These are phyloP conservation scores for Venustoraphidia nigricollis DNA, from an alignment of 2,888 invertebrate species.

Conservation along the genomic window DNA sequence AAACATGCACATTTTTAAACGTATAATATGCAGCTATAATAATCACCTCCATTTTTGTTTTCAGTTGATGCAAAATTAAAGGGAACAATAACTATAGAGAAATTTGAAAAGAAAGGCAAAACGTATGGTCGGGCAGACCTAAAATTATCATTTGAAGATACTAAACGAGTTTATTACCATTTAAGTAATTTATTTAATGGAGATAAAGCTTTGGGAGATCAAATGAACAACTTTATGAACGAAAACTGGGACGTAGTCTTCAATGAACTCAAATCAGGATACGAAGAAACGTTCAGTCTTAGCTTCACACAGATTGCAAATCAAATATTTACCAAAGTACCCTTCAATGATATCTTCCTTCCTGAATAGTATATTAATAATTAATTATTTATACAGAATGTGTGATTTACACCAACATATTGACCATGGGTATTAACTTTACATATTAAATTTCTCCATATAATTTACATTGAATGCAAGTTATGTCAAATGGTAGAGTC, in stretches of 20 bases:
- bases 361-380: slow-evolving; percentile 16
- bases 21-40: no score
- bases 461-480: no score
- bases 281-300: slow-evolving; percentile 43
- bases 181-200: slow-evolving; percentile 52
- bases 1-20: no score
- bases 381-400: no score
- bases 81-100: slow-evolving; percentile 22
- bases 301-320: slow-evolving; percentile 46
- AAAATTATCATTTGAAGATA: slow-evolving; percentile 34
- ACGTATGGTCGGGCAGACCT: slow-evolving; percentile 44
- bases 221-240: slow-evolving; percentile 50
- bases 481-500: no score
- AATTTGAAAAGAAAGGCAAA: slow-evolving; percentile 36
- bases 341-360: slow-evolving; percentile 44
- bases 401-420: no score
- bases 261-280: slow-evolving; percentile 45
- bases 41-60: no score
- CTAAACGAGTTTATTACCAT: slow-evolving; percentile 34
- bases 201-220: slow-evolving; percentile 41
- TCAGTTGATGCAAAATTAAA: no score
- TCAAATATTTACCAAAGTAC: slow-evolving; percentile 45
- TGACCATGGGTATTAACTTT: no score
- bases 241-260: slow-evolving; percentile 50
- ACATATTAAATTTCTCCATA: no score